phyloP scores from a whole-genome alignment of 2,888 invertebrate species.

The Cosmia trapezina region DNA sequence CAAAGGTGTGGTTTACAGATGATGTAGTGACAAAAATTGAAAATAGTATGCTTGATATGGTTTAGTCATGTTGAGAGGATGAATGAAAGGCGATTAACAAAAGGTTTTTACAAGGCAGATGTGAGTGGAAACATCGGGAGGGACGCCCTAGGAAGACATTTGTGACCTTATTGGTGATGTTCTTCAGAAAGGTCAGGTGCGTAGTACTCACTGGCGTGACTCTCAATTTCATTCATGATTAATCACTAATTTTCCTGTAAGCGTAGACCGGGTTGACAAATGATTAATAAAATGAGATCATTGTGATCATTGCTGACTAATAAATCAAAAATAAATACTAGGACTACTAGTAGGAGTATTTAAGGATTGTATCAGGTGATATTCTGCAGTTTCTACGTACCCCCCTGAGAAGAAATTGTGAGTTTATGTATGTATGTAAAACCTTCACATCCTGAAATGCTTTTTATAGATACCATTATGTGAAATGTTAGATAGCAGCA shows the following conservation, averaged over 20 bases:
- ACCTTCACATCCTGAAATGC: background rate
- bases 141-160: too few species aligned
- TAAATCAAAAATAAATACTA: too few species aligned
- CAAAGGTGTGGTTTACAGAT: too few species aligned
- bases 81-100: background rate
- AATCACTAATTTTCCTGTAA: background rate
- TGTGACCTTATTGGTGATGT: background rate
- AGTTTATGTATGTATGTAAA: background rate
- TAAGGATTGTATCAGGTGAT: too few species aligned
- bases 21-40: too few species aligned
- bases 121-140: background rate
- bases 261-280: background rate
- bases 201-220: background rate
- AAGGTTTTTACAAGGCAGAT: background rate
- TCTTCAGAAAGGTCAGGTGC: background rate
- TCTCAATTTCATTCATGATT: background rate
- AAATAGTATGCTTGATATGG: background rate
- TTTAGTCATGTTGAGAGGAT: background rate
- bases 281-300: slow-evolving; percentile 41
- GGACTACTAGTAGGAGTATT: too few species aligned
- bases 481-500: slow-evolving; percentile 2
- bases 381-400: too few species aligned
- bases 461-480: background rate
- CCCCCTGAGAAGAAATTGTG: too few species aligned
- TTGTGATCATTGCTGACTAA: slow-evolving; percentile 1